Evolutionary conservation across 2,888 invertebrate genomes (phyloP).

Genomic region (Aspidapion aeneum): DNA sequence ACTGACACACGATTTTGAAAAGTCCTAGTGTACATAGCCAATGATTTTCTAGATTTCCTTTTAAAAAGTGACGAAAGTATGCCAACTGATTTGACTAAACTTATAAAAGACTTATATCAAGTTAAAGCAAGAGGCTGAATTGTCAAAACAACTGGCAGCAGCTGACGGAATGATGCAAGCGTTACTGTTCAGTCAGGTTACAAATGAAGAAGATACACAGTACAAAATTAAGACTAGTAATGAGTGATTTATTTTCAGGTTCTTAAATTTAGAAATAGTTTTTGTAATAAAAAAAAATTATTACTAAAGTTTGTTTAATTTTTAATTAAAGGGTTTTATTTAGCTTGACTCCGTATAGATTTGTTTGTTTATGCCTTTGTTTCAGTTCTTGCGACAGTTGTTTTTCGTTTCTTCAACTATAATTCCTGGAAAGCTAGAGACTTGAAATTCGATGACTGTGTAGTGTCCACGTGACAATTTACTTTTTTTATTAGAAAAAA

Average conservation of each 20-base stretch:
- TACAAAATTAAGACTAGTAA: neutral
- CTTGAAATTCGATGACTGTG: too few relatives aligned
- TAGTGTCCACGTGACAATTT: too few relatives aligned
- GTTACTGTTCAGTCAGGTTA: constrained; percentile 53
- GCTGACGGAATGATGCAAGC: constrained; percentile 69
- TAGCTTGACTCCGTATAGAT: too few relatives aligned
- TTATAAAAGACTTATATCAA: constrained; percentile 59
- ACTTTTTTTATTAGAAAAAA: too few relatives aligned
- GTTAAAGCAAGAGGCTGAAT: constrained; percentile 65
- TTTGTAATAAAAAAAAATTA: too few relatives aligned
- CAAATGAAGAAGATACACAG: neutral
- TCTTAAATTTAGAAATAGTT: too few relatives aligned
- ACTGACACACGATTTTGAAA: constrained; percentile 72
- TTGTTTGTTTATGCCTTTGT: too few relatives aligned
- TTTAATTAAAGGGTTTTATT: too few relatives aligned
- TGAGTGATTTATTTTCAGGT: neutral
- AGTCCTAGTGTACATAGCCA: constrained; percentile 69
- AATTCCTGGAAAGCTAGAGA: too few relatives aligned
- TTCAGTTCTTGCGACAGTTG: too few relatives aligned
- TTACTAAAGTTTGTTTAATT: too few relatives aligned
- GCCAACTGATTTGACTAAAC: constrained; percentile 51
- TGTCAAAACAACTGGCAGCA: constrained; percentile 61
- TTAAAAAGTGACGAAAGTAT: constrained; percentile 61
- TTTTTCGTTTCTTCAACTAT: too few relatives aligned
- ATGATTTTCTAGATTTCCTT: constrained; percentile 72